Evolutionary conservation across 1,140 invertebrate genomes (phyloP).

Genomic region (Drosophila subpulchrella): DNA sequence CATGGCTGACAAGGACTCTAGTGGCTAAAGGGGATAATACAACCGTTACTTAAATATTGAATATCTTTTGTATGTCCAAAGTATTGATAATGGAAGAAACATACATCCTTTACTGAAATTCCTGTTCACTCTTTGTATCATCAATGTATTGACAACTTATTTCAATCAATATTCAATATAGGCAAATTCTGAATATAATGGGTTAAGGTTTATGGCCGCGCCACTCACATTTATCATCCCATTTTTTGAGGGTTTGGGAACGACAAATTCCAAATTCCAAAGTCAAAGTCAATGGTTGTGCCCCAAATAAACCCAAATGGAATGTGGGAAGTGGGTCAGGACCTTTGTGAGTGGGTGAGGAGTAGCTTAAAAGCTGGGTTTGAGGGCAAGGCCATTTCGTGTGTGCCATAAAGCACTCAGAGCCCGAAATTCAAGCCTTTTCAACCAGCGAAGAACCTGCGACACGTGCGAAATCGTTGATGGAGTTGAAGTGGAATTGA

Average conservation of each 20-base stretch:
- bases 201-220: constrained; percentile 41
- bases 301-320: constrained; percentile 39
- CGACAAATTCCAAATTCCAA: constrained; percentile 61
- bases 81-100: not conserved
- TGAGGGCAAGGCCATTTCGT: constrained; percentile 24
- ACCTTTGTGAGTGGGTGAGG: not conserved
- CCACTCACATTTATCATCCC: constrained; percentile 65
- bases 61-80: too few relatives aligned
- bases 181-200: constrained; percentile 18
- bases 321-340: constrained; percentile 16
- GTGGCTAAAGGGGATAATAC: too few relatives aligned
- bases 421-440: constrained; percentile 30
- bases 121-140: not conserved
- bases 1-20: too few relatives aligned
- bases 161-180: constrained; percentile 38
- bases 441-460: constrained; percentile 7
- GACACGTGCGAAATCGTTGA: constrained; percentile 59
- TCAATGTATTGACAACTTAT: constrained; percentile 11
- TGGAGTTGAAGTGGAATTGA: constrained; percentile 67
- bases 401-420: constrained; percentile 43
- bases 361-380: not conserved
- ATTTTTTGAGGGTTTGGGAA: constrained; percentile 16
- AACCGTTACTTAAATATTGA: too few relatives aligned
- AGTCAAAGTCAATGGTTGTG: constrained; percentile 56
- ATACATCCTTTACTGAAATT: not conserved